Conservation (phyloP, 2,797 vertebrate species). For the Poeciliopsis gracilis region DNA sequence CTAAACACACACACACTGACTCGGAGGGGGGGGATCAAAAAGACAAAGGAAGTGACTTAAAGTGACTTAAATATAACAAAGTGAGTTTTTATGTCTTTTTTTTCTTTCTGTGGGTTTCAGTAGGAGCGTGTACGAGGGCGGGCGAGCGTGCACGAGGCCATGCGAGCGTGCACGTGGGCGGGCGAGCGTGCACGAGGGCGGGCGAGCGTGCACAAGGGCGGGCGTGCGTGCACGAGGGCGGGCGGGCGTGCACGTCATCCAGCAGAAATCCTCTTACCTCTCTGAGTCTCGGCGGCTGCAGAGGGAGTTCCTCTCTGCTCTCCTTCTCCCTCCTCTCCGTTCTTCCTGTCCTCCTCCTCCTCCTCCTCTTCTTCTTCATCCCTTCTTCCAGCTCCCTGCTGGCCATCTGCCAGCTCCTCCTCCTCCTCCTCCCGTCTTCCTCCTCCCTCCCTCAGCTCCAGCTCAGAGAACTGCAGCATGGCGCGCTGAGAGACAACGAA, state of each 20-base stretch:
- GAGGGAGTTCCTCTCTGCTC: slow-evolving; percentile 49
- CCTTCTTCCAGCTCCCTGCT: slow-evolving; percentile 10
- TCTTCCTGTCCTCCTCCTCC: slow-evolving; percentile 54
- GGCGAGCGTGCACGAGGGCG: background rate
- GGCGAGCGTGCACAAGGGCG: background rate
- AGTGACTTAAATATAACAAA: slow-evolving; percentile 24
- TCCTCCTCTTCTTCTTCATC: slow-evolving; percentile 25
- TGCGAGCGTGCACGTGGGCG: background rate
- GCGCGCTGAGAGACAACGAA: slow-evolving; percentile 9
- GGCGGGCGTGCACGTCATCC: slow-evolving; percentile 17
- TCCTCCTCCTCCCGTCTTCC: slow-evolving; percentile 68
- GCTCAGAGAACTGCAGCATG: slow-evolving; percentile 88
- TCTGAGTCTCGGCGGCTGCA: slow-evolving; percentile 56
- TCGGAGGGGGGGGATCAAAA: background rate
- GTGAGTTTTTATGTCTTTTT: slow-evolving; percentile 6
- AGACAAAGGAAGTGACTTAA: slow-evolving; percentile 29
- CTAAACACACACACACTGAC: slow-evolving; percentile 8
- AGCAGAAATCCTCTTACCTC: slow-evolving; percentile 72
- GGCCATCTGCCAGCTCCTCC: slow-evolving; percentile 53
- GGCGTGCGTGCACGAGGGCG: background rate
- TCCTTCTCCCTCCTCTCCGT: slow-evolving; percentile 51
- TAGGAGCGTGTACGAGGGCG: background rate
- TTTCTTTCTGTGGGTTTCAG: slow-evolving; percentile 6
- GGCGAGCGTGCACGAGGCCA: background rate
- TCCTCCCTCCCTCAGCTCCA: slow-evolving; percentile 94